Evolutionary conservation across 1,140 invertebrate genomes (phyloP).

Genomic region (Cherax destructor): DNA sequence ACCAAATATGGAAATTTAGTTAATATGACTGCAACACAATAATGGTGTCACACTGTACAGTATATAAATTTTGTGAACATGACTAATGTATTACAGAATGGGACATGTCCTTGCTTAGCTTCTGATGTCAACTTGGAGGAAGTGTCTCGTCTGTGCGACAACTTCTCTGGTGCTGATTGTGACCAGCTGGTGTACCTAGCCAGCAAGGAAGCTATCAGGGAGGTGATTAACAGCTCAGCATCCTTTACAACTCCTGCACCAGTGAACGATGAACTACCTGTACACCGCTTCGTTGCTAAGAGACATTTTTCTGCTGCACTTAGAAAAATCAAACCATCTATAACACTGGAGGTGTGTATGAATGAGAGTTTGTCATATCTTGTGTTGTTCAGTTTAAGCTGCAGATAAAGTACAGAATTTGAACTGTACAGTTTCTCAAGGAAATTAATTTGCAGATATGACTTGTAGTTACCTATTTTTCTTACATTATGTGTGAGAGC

Average conservation of each 20-base stretch:
- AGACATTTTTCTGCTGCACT: conserved; percentile 82
- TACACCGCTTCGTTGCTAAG: conserved; percentile 53
- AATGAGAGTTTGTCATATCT: not conserved
- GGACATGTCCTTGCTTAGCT: conserved; percentile 54
- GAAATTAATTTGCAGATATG: too few species aligned
- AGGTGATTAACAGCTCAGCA: conserved; percentile 82
- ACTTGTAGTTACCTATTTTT: too few species aligned
- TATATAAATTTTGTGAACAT: not conserved
- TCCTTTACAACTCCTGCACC: conserved; percentile 41
- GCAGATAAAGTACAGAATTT: too few species aligned
- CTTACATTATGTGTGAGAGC: too few species aligned
- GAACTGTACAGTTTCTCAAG: too few species aligned
- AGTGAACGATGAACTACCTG: not conserved
- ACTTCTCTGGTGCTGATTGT: conserved; percentile 92
- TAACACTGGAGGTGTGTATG: conserved; percentile 71
- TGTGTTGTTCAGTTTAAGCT: too few species aligned
- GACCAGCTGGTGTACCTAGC: conserved; percentile 85
- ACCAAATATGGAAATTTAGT: not conserved
- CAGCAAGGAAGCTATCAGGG: conserved; percentile 86
- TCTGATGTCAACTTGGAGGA: conserved; percentile 86
- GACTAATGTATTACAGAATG: conserved; percentile 17
- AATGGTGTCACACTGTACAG: not conserved
- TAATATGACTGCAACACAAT: not conserved
- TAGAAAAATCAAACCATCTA: conserved; percentile 82
- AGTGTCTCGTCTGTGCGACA: conserved; percentile 83